A percentile compares a stretch with the other conserved stretches of the same genome.
phyloP scores from a whole-genome alignment of 2,113 vertebrate genomes.

The Cygnus atratus region DNA sequence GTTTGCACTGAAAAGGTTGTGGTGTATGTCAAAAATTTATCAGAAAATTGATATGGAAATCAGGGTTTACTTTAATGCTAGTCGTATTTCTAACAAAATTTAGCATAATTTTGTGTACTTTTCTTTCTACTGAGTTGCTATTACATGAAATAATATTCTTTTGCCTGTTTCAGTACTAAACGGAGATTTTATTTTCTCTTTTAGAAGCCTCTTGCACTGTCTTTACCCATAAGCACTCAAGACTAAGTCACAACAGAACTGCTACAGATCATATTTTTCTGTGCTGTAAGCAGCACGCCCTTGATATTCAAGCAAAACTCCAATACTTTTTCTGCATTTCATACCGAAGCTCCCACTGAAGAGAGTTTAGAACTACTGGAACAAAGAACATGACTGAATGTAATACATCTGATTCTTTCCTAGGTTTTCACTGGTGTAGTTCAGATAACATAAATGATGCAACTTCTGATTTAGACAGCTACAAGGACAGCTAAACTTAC shows the following conservation, averaged over 20 bases:
- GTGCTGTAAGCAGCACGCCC: background rate
- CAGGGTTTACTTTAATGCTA: background rate
- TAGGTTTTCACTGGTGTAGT: background rate
- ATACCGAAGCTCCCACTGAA: background rate
- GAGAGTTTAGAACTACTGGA: background rate
- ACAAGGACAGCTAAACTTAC: background rate
- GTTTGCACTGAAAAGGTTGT: slow-evolving; percentile 20
- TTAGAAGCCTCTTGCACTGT: background rate
- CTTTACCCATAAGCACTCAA: background rate
- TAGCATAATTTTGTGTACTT: background rate
- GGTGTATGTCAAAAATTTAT: background rate
- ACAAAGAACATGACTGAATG: background rate
- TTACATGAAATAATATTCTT: background rate
- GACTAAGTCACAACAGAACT: background rate
- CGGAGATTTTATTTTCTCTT: background rate
- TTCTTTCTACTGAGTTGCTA: background rate
- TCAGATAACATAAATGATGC: background rate
- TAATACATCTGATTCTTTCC: background rate
- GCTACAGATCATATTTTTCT: background rate
- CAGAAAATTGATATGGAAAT: background rate
- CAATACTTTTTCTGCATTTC: background rate
- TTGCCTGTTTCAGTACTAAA: background rate
- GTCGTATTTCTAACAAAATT: background rate
- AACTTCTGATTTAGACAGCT: background rate
- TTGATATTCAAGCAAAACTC: background rate